Conservation (phyloP, 2,113 vertebrate species). For the Arvicanthis niloticus region DNA sequence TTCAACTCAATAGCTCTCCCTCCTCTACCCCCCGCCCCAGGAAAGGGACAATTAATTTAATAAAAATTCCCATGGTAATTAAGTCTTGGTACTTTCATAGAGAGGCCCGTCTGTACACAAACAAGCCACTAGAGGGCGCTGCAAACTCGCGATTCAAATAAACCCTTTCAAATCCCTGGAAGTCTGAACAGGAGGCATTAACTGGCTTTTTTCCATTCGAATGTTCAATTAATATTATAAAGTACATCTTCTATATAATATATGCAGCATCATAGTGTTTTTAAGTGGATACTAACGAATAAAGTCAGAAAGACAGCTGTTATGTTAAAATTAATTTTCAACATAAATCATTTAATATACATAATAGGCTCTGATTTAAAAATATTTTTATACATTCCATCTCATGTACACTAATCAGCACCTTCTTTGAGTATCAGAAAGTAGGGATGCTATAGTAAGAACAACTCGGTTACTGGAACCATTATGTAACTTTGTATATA, state of each 20-base stretch:
- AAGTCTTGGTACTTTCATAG: not conserved
- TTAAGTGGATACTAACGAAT: not conserved
- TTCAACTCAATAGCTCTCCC: not conserved
- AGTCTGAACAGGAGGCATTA: no score
- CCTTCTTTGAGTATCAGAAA: not conserved
- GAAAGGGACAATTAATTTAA: not conserved
- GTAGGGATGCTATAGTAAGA: not conserved
- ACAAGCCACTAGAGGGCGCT: constrained; percentile 58
- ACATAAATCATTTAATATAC: not conserved
- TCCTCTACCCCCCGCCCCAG: not conserved
- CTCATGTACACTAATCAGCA: not conserved
- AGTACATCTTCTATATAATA: not conserved
- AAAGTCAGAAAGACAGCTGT: not conserved
- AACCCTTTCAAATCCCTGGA: not conserved
- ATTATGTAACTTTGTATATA: no score
- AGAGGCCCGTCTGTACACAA: not conserved
- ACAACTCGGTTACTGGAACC: no score
- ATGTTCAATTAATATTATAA: not conserved
- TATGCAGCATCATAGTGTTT: not conserved
- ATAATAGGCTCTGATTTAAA: not conserved
- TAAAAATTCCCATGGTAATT: not conserved
- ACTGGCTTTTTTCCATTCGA: not conserved
- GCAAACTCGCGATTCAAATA: not conserved
- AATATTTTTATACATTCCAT: not conserved
- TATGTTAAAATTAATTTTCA: not conserved